Percentiles rank a stretch among this genome's conserved stretches.
phyloP scores from a whole-genome alignment of 2,113 vertebrate genomes.

The cat (Felis catus) region DNA sequence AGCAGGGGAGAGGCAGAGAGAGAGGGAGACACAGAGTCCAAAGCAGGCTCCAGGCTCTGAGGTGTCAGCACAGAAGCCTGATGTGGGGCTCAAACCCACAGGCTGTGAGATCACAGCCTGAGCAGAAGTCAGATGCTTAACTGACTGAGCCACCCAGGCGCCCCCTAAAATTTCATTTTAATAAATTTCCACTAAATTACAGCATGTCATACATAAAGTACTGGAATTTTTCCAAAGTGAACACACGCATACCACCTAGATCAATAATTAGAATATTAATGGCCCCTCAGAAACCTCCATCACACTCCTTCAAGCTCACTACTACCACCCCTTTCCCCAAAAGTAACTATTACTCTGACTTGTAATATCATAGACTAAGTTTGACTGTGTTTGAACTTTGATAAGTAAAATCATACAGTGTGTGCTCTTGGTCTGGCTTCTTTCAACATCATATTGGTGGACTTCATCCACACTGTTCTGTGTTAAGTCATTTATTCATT shows the following conservation, averaged over 20 bases:
- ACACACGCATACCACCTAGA: background rate
- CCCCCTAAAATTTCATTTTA: background rate
- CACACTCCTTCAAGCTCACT: background rate
- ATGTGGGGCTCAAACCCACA: too few relatives aligned
- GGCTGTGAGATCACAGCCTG: too few relatives aligned
- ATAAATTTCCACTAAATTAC: background rate
- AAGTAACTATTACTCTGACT: background rate
- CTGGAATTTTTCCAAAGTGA: slow-evolving; percentile 38
- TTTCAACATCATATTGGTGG: background rate
- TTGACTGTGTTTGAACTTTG: background rate
- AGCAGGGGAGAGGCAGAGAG: too few relatives aligned
- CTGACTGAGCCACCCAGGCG: too few relatives aligned
- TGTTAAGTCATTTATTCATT: background rate
- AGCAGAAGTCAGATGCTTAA: too few relatives aligned
- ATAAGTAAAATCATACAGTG: background rate
- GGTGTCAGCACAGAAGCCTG: too few relatives aligned
- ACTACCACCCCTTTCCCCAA: background rate
- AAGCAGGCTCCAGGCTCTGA: too few relatives aligned
- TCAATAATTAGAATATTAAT: background rate
- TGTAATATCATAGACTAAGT: background rate
- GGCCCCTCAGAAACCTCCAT: background rate
- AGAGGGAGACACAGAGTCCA: too few relatives aligned
- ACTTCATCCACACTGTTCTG: background rate
- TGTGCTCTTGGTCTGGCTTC: background rate
- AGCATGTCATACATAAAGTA: background rate